Percentiles rank a stretch among this genome's conserved stretches.
Conservation (phyloP, 30 jellyfish, hydroid and myxozoan genomes). For the Catostylus mosaicus region DNA sequence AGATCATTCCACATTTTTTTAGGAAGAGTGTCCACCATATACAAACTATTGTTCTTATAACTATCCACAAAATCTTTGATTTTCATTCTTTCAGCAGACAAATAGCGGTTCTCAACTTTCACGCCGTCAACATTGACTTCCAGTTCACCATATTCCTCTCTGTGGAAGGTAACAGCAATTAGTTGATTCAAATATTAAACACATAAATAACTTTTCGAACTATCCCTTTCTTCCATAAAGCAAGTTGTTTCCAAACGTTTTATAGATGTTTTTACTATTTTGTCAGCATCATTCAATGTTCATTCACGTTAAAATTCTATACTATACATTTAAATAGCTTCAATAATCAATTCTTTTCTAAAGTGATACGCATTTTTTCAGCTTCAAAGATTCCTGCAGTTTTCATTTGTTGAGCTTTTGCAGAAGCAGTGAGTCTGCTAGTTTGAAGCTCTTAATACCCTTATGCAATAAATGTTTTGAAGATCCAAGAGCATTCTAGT, state of each 20-base stretch:
- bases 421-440: neutral
- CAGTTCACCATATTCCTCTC: conserved; percentile 29
- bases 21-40: conserved; percentile 72
- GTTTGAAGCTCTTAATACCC: neutral
- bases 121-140: conserved; percentile 39
- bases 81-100: conserved; percentile 29
- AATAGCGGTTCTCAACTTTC: conserved; percentile 49
- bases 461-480: neutral
- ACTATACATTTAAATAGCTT: neutral
- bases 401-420: neutral
- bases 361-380: neutral
- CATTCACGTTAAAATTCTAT: neutral
- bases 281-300: neutral
- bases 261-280: too few species aligned
- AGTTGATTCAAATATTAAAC: too few species aligned
- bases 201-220: neutral
- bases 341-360: neutral
- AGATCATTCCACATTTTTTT: conserved; percentile 50
- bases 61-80: conserved; percentile 16
- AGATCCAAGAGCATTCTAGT: neutral
- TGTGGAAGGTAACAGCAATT: neutral
- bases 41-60: conserved; percentile 11
- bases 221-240: too few species aligned
- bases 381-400: neutral
- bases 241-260: too few species aligned